Conservation (phyloP, 2,888 invertebrate genomes). For the Dynastes hyllus region DNA sequence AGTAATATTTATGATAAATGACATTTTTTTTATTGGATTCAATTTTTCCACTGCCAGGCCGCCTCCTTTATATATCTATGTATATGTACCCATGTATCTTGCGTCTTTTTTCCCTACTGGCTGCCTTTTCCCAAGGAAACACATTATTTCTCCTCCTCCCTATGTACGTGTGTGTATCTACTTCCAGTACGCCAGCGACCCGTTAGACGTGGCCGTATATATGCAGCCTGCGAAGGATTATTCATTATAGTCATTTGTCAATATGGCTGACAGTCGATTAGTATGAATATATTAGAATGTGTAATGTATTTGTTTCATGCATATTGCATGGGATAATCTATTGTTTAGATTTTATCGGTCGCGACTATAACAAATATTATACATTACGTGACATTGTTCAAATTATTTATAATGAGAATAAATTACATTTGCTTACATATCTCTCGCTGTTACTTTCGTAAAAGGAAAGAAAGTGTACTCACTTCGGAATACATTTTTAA, state of each 20-base stretch:
- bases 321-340: constrained; percentile 63
- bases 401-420: constrained; percentile 51
- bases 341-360: constrained; percentile 61
- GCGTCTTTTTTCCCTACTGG: constrained; percentile 11
- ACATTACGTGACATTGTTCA: constrained; percentile 51
- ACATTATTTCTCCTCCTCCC: constrained; percentile 28
- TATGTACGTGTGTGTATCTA: neutral
- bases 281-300: constrained; percentile 63
- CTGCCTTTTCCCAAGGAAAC: constrained; percentile 27
- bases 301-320: constrained; percentile 64
- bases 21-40: constrained; percentile 42
- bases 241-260: constrained; percentile 61
- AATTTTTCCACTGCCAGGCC: constrained; percentile 39
- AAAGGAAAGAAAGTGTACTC: constrained; percentile 2
- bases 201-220: neutral
- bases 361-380: constrained; percentile 50
- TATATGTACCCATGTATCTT: neutral
- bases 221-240: constrained; percentile 48
- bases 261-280: constrained; percentile 62
- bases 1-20: constrained; percentile 43
- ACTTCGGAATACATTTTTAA: neutral
- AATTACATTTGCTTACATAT: constrained; percentile 27
- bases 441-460: constrained; percentile 10
- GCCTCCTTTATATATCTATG: constrained; percentile 29
- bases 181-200: neutral